A percentile compares a stretch with the other conserved stretches of the same genome.
These are phyloP conservation scores for Marronus borbonicus DNA, from an alignment of 2,888 invertebrate species.

Conservation along the genomic window DNA sequence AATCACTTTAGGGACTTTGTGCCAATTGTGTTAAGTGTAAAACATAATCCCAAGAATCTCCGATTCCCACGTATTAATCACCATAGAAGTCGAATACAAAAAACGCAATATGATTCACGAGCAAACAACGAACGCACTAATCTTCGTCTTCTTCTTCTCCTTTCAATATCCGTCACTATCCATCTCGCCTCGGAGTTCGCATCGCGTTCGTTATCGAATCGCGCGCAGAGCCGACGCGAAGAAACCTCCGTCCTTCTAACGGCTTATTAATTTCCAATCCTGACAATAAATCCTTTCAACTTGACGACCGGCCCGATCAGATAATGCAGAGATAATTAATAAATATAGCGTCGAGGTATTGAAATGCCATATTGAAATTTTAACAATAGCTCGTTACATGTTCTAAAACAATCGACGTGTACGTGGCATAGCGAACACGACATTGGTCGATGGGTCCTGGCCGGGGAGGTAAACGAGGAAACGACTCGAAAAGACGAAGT, in stretches of 20 bases:
- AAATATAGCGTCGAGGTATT: constrained; percentile 48
- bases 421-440: constrained; percentile 22
- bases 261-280: constrained; percentile 45
- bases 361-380: constrained; percentile 50
- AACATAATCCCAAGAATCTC: too few species aligned
- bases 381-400: constrained; percentile 51
- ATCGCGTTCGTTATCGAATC: constrained; percentile 27
- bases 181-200: background rate
- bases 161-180: background rate
- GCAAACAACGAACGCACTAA: constrained; percentile 1
- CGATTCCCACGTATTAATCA: constrained; percentile 6
- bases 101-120: constrained; percentile 24
- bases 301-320: constrained; percentile 35
- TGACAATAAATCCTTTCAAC: constrained; percentile 44
- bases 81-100: background rate
- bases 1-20: too few species aligned
- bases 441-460: background rate
- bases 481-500: background rate
- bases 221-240: constrained; percentile 11
- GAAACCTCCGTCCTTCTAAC: constrained; percentile 23
- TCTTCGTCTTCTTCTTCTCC: constrained; percentile 2
- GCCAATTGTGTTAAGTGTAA: too few species aligned
- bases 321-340: constrained; percentile 48
- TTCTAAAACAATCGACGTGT: constrained; percentile 40
- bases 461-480: constrained; percentile 8